phyloP scores from a whole-genome alignment of 2,797 vertebrate species.

The Chiloscyllium punctatum region DNA sequence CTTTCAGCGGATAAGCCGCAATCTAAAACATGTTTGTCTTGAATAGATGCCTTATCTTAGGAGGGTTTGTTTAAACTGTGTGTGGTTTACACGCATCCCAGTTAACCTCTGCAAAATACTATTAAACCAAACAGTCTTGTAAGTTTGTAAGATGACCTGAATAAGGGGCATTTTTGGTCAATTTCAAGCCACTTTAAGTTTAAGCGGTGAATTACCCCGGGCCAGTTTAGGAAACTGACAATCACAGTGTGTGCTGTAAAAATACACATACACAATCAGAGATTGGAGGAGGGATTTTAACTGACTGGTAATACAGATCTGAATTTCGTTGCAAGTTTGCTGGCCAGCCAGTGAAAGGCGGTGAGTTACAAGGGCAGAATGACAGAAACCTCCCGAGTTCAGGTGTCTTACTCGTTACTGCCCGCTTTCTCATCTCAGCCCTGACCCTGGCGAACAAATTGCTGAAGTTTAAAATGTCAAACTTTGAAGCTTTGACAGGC shows the following conservation, averaged over 20 bases:
- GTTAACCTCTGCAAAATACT: neutral
- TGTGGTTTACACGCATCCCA: neutral
- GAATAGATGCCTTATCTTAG: neutral
- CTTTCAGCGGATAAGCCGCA: neutral
- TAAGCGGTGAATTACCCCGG: neutral
- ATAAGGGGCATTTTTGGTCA: too few relatives aligned
- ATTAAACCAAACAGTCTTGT: too few relatives aligned
- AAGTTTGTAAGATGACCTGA: too few relatives aligned
- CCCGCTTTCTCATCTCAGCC: conserved; percentile 42
- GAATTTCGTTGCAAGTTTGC: neutral
- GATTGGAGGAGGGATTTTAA: neutral
- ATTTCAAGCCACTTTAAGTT: neutral
- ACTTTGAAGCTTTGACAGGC: conserved; percentile 43
- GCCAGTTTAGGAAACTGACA: neutral
- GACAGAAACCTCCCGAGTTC: conserved; percentile 31
- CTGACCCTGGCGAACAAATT: conserved; percentile 61
- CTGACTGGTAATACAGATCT: neutral
- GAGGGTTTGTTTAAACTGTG: neutral
- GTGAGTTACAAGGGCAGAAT: neutral
- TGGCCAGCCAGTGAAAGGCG: neutral
- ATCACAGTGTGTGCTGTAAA: neutral
- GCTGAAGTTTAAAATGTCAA: conserved; percentile 68
- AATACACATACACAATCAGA: neutral
- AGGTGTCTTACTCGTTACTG: conserved; percentile 48
- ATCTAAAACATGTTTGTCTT: too few relatives aligned